Evolutionary conservation across 2,888 invertebrate species (phyloP).

Genomic region (Ditula angustiorana): DNA sequence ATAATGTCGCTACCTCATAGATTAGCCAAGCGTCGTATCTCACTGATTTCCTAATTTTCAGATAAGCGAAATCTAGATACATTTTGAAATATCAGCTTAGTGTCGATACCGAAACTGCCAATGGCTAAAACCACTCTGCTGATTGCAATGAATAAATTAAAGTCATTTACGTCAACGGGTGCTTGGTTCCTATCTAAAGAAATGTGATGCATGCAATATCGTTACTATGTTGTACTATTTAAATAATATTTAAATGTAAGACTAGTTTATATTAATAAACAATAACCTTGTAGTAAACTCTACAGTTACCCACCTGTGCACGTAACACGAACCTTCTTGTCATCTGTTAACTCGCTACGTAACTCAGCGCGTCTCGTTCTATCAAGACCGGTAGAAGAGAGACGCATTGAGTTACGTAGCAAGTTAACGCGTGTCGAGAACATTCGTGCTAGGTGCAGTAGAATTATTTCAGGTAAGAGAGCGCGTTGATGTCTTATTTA

Average conservation of each 20-base stretch:
- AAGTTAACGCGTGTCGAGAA: too few species aligned
- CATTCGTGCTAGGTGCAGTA: too few species aligned
- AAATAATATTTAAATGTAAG: not conserved
- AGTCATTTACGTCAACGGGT: not conserved
- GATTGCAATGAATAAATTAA: constrained; percentile 4
- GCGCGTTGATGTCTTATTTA: too few species aligned
- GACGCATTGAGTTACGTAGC: too few species aligned
- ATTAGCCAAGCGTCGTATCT: not conserved
- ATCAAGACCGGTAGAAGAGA: too few species aligned
- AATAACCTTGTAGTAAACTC: too few species aligned
- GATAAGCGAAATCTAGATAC: constrained; percentile 5
- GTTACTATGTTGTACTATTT: not conserved
- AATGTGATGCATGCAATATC: not conserved
- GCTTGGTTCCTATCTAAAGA: constrained; percentile 2
- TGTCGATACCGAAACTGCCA: constrained; percentile 10
- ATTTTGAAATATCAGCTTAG: constrained; percentile 7
- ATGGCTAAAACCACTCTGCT: constrained; percentile 2
- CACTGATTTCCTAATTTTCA: constrained; percentile 2
- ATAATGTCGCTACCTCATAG: not conserved
- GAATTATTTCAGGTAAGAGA: too few species aligned
- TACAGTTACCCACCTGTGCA: too few species aligned
- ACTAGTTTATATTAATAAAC: not conserved
- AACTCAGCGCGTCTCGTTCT: too few species aligned
- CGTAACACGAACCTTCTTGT: too few species aligned
- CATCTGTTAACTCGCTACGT: too few species aligned